Percentiles rank a stretch among this genome's conserved stretches.
These are phyloP conservation scores for Willowsia nigromaculata DNA, from an alignment of 2,888 invertebrate species.

Conservation along the genomic window DNA sequence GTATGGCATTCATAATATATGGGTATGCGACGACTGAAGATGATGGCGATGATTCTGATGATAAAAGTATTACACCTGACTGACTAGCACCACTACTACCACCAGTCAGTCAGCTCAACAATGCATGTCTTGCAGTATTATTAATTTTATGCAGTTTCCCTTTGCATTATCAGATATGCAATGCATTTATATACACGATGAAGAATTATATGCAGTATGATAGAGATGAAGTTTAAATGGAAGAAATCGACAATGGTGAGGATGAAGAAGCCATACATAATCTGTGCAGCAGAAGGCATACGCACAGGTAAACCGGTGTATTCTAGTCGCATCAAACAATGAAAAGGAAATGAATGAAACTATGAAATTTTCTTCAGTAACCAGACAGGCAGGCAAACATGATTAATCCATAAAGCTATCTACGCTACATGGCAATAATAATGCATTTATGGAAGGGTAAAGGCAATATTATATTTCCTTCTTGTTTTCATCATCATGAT, in stretches of 20 bases:
- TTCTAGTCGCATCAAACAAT: no score
- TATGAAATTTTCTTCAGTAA: no score
- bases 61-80: slow-evolving; percentile 46
- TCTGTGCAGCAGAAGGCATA: background rate
- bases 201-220: background rate
- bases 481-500: background rate
- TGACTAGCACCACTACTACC: background rate
- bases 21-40: background rate
- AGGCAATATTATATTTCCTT: background rate
- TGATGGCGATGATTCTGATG: background rate
- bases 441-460: background rate
- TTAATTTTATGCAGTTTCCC: background rate
- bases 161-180: background rate
- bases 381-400: no score
- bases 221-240: background rate
- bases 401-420: no score
- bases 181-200: background rate
- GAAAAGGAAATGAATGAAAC: no score
- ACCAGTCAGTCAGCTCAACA: background rate
- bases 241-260: no score
- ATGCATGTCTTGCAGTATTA: background rate
- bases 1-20: background rate
- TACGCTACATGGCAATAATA: no score
- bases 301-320: background rate
- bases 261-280: background rate